Base-by-base conservation (phyloP, 2,888 invertebrate species). In the Venusia cambrica region DNA sequence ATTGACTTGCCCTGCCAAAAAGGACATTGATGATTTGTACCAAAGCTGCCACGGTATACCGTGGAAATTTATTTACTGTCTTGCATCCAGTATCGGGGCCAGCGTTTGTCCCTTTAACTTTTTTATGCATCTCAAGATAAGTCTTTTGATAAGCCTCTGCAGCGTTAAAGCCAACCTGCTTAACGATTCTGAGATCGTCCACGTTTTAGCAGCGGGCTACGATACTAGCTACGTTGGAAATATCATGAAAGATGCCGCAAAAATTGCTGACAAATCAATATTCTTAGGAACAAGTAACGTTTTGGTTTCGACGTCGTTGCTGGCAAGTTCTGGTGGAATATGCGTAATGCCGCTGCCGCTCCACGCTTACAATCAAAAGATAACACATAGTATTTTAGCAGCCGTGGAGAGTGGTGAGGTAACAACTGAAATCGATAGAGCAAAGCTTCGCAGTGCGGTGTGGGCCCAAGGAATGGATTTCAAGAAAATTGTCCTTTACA, bases 401-500 rank as follows among this genome's bases (percentile, higher is more conserved):
- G 62, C 68, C 2, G 58, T 87, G 17, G 87, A 87, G 65, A 67
- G 63, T 6, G 69, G 69, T 1, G 66, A 73, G 49, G 56, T 84
- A 6, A 43, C 43, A 5, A 61, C 62, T 5, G 71, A 70, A 2
- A 54, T 48, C 1, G 45, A 49, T 11, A 66, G 57, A 39, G 49
- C 58, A 1, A 69, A 69, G 50, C 40, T 87, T 2, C 62, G 61
- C 32, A 54, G 72, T 30, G 78, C 83, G 1, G 62, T 87, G 18
- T 87, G 87, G 87, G 78, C 79, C 0, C 79, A 79, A 45, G 78
- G 77, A 3, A 73, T 63, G 55, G 72, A 84, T 44, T 73, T 76
- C 4, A 84, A 81, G 46, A 85, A 78, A 53, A 66, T 69, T 11
- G 47, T 52, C 4, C 37, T 83, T 1, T 58, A 57, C 26, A 80